Evolutionary conservation across 2,888 invertebrate genomes (phyloP), one percentile per base, ranked within the genome.

Genomic region (Melanotus villosus): DNA sequence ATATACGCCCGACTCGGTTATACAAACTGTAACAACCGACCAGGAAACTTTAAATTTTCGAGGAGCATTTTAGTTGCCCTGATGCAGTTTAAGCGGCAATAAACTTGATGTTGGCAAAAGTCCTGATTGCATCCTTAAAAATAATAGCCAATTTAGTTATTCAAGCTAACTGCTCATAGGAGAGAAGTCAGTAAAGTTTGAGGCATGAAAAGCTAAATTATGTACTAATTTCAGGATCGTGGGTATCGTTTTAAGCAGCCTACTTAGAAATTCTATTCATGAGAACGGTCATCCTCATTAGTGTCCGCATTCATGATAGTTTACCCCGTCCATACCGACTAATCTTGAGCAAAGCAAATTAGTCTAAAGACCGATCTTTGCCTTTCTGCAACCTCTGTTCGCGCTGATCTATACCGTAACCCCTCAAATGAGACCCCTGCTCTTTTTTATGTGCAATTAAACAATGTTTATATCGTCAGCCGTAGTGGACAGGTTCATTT

Each of bases 211-310:
- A 65, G 65, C 58, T 47, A 65, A 65, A 65, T 65, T 65, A 65
- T 65, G 58, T 65, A 65, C 65, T 65, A 65, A 65, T 65, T 65
- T 65, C 65, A 47, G 58, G 58, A 47, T 65, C 65, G 65, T 65
- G 65, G 65, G 65, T 45, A 58, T 65, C 60, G 67, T 67, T 67
- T 62, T 67, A 60, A 67, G 60, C 62, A 67, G 67, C 52, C 62
- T 67, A 62, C 62, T 67, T 67, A 60, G 60, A 67, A 67, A 67
- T 67, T 67, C 67, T 62, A 67, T 67, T 67, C 67, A 67, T 67
- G 67, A 34, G 60, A 60, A 67, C 52, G 67, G 67, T 62, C 67
- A 67, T 67, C 62, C 67, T 67, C 67, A 60, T 67, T 67, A 67
- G 60, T 34, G 67, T 54, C 45, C 43, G 43, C 36, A 62, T 67